These are phyloP conservation scores for Helicolenus hilgendorfi DNA, from an alignment of 2,797 vertebrate species.

Conservation along the genomic window DNA sequence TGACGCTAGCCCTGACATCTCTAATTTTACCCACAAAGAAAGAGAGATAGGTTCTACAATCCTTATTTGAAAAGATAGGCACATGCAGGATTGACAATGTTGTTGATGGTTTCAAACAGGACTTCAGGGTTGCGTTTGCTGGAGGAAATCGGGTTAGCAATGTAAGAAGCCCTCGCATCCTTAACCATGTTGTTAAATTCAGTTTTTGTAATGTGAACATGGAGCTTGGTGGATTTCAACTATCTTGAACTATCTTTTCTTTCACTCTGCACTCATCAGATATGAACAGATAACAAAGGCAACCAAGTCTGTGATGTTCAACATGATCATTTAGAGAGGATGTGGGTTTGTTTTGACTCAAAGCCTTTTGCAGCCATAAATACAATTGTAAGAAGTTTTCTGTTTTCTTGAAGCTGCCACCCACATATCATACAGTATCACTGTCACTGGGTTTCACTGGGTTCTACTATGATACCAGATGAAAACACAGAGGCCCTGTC, in stretches of 20 bases:
- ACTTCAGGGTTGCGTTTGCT: neutral
- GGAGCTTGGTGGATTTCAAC: neutral
- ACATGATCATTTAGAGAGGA: neutral
- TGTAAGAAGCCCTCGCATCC: neutral
- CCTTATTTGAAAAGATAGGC: neutral
- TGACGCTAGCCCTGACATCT: neutral
- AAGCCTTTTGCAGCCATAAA: neutral
- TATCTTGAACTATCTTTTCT: neutral
- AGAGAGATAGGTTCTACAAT: neutral
- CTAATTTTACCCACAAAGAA: neutral
- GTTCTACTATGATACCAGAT: constrained; percentile 22
- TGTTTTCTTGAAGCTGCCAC: constrained; percentile 21
- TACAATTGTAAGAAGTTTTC: neutral
- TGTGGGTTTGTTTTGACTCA: neutral
- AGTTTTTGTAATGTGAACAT: neutral
- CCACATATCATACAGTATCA: neutral
- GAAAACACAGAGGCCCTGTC: constrained; percentile 47
- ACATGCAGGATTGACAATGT: neutral
- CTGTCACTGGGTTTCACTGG: constrained; percentile 6
- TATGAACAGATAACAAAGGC: neutral
- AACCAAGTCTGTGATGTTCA: neutral
- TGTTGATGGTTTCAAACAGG: neutral
- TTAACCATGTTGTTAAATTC: neutral
- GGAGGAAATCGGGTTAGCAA: neutral
- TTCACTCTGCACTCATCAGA: neutral